Evolutionary conservation across 2,797 vertebrate species (phyloP).

Genomic region (Emys orbicularis): DNA sequence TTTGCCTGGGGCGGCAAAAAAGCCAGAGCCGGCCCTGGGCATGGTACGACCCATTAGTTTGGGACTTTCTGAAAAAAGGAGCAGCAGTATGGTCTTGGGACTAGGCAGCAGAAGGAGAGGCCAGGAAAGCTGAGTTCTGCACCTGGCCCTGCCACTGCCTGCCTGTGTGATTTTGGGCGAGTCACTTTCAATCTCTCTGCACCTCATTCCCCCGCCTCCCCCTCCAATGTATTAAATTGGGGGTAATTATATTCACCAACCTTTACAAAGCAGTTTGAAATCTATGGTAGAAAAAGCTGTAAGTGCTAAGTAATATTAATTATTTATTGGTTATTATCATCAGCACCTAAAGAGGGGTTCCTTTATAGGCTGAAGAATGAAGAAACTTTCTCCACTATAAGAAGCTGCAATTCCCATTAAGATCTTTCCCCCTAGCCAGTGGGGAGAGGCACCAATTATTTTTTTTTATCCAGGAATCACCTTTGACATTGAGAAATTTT

Average conservation of each 20-base stretch:
- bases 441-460: background rate
- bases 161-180: background rate
- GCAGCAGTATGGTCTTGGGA: conserved; percentile 7
- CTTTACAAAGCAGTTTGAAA: conserved; percentile 60
- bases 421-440: no score
- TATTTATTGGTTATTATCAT: accelerated
- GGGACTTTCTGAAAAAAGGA: conserved; percentile 50
- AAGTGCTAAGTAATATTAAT: conserved; percentile 59
- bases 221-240: background rate
- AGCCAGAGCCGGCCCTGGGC: no score
- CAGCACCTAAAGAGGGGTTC: background rate
- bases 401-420: conserved; percentile 7
- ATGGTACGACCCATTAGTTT: background rate
- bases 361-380: background rate
- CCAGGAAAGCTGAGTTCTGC: background rate
- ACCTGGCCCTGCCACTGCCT: background rate
- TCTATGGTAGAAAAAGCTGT: conserved; percentile 47
- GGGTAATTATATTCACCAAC: conserved; percentile 51
- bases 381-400: background rate
- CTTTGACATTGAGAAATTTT: conserved; percentile 26
- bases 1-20: no score
- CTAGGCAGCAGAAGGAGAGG: background rate
- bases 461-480: conserved; percentile 33
- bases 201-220: background rate
- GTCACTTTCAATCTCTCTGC: background rate